phyloP scores from a whole-genome alignment of 1,140 invertebrate genomes.

The Musca domestica region DNA sequence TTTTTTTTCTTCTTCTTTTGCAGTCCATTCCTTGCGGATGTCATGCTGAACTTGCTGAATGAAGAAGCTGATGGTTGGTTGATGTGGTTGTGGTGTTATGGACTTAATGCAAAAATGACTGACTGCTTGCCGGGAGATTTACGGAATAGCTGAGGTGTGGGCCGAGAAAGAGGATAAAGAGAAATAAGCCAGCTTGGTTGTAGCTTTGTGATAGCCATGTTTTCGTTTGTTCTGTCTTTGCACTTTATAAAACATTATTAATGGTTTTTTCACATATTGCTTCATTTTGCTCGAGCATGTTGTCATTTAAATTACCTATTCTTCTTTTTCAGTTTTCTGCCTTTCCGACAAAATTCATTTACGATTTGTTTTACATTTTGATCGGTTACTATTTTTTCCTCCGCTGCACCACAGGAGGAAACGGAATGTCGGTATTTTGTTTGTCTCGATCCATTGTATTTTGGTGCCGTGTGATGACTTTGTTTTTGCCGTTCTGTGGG shows the following conservation, averaged over 20 bases:
- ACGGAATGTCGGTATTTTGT: too few species aligned
- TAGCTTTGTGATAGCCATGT: neutral
- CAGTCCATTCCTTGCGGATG: neutral
- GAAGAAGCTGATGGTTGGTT: too few species aligned
- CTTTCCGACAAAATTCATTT: too few species aligned
- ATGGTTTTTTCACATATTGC: neutral
- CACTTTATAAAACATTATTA: slow-evolving; percentile 17
- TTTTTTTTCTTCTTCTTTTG: neutral
- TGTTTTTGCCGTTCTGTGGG: neutral
- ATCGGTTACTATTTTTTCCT: too few species aligned
- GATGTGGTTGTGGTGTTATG: neutral
- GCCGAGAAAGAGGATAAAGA: too few species aligned
- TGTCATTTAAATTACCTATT: too few species aligned
- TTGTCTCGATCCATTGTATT: too few species aligned
- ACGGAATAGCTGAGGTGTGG: too few species aligned
- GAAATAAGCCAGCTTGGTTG: neutral
- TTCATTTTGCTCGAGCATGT: neutral
- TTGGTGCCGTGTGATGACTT: neutral
- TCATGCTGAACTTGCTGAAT: slow-evolving; percentile 2
- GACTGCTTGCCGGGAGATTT: neutral
- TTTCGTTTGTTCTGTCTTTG: slow-evolving; percentile 8
- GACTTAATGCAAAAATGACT: slow-evolving; percentile 17
- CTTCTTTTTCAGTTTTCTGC: too few species aligned
- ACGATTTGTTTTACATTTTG: too few species aligned
- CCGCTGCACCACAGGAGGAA: too few species aligned